Evolutionary conservation across 2,888 invertebrate genomes (phyloP).

Genomic region (Geotrupes spiniger): DNA sequence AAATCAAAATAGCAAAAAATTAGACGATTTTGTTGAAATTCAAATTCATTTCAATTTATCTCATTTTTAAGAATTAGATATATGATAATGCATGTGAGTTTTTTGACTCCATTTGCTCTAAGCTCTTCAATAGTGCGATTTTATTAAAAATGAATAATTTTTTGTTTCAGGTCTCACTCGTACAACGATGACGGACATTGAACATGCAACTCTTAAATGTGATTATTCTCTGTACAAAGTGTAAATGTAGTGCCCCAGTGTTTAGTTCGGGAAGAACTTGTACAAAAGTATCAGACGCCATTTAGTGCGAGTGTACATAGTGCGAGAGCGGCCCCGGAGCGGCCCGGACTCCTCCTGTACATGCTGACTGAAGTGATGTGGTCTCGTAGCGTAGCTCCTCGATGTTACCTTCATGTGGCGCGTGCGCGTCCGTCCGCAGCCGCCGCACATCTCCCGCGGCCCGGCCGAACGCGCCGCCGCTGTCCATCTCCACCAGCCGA

Average conservation of each 20-base stretch:
- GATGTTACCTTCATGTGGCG: slow-evolving; percentile 55
- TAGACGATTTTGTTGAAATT: too few relatives aligned
- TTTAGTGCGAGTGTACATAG: slow-evolving; percentile 26
- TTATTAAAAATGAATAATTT: slow-evolving; percentile 13
- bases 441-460: slow-evolving; percentile 32
- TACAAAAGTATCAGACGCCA: slow-evolving; percentile 38
- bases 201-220: slow-evolving; percentile 56
- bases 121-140: too few relatives aligned
- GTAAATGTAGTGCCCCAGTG: slow-evolving; percentile 54
- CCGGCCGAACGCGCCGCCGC: slow-evolving; percentile 32
- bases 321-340: slow-evolving; percentile 44
- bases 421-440: slow-evolving; percentile 30
- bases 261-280: slow-evolving; percentile 49
- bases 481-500: slow-evolving; percentile 31
- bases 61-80: too few relatives aligned
- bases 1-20: too few relatives aligned
- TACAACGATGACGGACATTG: slow-evolving; percentile 52
- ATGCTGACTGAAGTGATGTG: slow-evolving; percentile 45
- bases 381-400: slow-evolving; percentile 54
- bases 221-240: slow-evolving; percentile 65
- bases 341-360: slow-evolving; percentile 36
- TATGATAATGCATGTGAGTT: too few relatives aligned
- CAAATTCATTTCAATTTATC: too few relatives aligned
- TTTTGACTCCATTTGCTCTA: too few relatives aligned
- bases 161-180: slow-evolving; percentile 47